phyloP scores from a whole-genome alignment of 2,888 invertebrate genomes.

The Pachliopta kotzebuea region DNA sequence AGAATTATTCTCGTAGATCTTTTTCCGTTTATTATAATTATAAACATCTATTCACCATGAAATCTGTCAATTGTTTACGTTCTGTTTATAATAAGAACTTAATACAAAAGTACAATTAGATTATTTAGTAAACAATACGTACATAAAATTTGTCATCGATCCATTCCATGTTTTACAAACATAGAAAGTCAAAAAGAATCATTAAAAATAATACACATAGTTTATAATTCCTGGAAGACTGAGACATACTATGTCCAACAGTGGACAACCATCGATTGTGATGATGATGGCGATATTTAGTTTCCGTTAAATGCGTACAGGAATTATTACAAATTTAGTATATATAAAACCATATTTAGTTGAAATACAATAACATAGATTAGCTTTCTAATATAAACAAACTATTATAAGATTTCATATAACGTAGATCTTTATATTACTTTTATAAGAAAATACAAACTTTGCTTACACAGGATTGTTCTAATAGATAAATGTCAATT shows the following conservation, averaged over 20 bases:
- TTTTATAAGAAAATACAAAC: too few species aligned
- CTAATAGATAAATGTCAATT: too few species aligned
- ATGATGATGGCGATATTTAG: not conserved
- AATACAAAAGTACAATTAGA: slow-evolving; percentile 4
- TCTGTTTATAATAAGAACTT: slow-evolving; percentile 14
- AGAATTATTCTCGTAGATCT: too few species aligned
- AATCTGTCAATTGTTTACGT: slow-evolving; percentile 18
- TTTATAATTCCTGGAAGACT: too few species aligned
- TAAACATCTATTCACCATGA: slow-evolving; percentile 15
- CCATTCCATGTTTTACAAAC: not conserved
- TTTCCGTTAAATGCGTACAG: not conserved
- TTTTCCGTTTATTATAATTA: slow-evolving; percentile 19
- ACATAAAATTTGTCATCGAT: not conserved
- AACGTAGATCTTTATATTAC: too few species aligned
- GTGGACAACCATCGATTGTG: too few species aligned
- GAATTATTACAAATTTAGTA: not conserved
- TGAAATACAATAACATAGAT: not conserved
- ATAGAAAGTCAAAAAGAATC: not conserved
- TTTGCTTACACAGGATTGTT: too few species aligned
- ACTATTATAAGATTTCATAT: too few species aligned
- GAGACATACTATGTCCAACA: too few species aligned
- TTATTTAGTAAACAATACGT: slow-evolving; percentile 17
- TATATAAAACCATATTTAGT: not conserved
- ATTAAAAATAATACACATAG: not conserved
- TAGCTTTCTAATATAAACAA: too few species aligned